These are phyloP conservation scores for Drosophila fuyamai DNA, from an alignment of 1,140 invertebrate genomes.

Conservation along the genomic window DNA sequence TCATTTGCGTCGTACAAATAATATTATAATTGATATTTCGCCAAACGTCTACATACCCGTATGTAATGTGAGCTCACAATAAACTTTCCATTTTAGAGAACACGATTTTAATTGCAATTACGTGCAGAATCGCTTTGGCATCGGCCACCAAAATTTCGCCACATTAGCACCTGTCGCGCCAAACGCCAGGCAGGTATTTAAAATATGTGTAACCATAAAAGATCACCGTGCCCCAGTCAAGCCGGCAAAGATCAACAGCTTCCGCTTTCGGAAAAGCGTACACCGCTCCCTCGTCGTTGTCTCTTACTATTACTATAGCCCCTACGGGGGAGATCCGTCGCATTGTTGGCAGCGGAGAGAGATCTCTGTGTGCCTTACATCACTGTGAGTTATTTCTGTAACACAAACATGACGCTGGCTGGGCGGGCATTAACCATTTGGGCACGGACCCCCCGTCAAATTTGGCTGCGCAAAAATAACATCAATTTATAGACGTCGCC, in stretches of 20 bases:
- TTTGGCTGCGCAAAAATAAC: conserved; percentile 61
- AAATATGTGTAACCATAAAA: conserved; percentile 61
- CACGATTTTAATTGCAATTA: conserved; percentile 62
- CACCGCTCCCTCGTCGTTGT: background rate
- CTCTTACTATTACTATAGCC: background rate
- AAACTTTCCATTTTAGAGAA: conserved; percentile 71
- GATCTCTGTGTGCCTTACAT: conserved; percentile 38
- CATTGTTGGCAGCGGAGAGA: conserved; percentile 25
- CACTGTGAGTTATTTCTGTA: conserved; percentile 42
- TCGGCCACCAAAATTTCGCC: conserved; percentile 57
- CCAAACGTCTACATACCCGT: conserved; percentile 10
- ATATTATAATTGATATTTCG: conserved; percentile 40
- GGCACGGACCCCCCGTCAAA: conserved; percentile 38
- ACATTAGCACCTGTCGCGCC: conserved; percentile 73
- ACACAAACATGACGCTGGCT: conserved; percentile 35
- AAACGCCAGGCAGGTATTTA: conserved; percentile 55
- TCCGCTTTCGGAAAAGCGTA: conserved; percentile 40
- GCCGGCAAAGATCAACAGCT: conserved; percentile 40
- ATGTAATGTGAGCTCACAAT: conserved; percentile 44
- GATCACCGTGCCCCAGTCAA: conserved; percentile 23
- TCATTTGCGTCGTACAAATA: conserved; percentile 40
- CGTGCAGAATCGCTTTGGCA: conserved; percentile 60
- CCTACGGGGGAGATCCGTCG: background rate
- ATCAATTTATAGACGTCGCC: conserved; percentile 62
- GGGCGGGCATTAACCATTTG: conserved; percentile 29